Conservation (phyloP, 2,797 vertebrate genomes). For the Euthynnus affinis region DNA sequence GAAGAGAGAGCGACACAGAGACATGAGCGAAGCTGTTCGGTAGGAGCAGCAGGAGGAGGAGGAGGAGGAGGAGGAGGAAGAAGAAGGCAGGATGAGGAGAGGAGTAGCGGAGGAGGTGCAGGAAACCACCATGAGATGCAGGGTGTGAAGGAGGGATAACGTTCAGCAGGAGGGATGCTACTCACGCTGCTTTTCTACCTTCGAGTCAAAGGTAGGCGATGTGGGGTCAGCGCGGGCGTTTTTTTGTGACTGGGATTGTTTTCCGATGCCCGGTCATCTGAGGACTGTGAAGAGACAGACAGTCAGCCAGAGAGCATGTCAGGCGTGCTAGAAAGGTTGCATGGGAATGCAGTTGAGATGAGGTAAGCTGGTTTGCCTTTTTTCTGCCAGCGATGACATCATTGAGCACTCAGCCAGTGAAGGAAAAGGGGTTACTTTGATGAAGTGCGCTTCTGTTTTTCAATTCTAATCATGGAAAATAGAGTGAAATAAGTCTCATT, state of each 20-base stretch:
- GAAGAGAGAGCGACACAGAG: slow-evolving; percentile 30
- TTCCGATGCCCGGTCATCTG: neutral
- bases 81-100: slow-evolving; percentile 38
- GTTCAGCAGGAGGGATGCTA: slow-evolving; percentile 79
- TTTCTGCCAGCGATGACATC: slow-evolving; percentile 1
- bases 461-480: neutral
- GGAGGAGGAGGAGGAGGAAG: slow-evolving; percentile 31
- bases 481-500: neutral
- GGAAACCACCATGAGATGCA: slow-evolving; percentile 48
- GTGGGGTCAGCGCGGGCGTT: neutral
- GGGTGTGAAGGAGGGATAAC: slow-evolving; percentile 47
- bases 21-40: slow-evolving; percentile 25
- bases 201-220: slow-evolving; percentile 84
- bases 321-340: neutral
- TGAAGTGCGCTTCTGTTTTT: neutral
- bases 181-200: slow-evolving; percentile 85
- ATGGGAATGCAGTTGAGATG: slow-evolving; percentile 5
- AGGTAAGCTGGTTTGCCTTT: slow-evolving; percentile 9
- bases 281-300: slow-evolving; percentile 2
- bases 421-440: neutral
- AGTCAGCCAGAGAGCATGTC: neutral
- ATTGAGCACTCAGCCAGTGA: neutral
- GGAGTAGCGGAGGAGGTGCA: slow-evolving; percentile 30
- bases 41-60: too few relatives aligned
- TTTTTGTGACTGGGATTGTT: neutral